A percentile compares a stretch with the other conserved stretches of the same genome.
Conservation (phyloP, 2,797 vertebrate genomes). For the Anabas testudineus region DNA sequence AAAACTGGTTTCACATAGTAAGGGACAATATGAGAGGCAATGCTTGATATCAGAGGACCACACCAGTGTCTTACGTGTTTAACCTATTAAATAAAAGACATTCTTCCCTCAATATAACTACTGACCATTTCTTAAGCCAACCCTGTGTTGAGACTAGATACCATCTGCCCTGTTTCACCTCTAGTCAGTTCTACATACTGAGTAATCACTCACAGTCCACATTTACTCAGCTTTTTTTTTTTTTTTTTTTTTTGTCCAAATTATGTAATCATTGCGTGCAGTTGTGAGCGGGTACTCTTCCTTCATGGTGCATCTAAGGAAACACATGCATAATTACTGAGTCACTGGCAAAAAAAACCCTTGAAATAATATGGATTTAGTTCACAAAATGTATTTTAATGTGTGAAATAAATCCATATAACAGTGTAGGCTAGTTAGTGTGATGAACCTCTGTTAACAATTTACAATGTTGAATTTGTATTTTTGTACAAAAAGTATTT, state of each 20-base stretch:
- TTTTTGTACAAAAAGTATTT: too few species aligned
- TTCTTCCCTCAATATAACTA: not conserved
- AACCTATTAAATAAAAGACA: not conserved
- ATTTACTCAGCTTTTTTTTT: constrained; percentile 22
- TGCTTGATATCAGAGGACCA: not conserved
- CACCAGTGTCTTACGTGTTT: not conserved
- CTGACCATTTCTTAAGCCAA: not conserved
- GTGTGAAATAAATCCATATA: too few species aligned
- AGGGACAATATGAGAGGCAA: too few species aligned
- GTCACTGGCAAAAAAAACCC: not conserved
- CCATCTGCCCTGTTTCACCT: not conserved
- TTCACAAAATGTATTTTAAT: too few species aligned
- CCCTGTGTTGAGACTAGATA: not conserved
- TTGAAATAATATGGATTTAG: too few species aligned
- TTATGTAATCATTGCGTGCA: constrained; percentile 56
- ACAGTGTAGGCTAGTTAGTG: too few species aligned
- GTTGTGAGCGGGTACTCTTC: constrained; percentile 25
- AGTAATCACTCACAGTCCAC: constrained; percentile 42
- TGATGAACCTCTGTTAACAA: too few species aligned
- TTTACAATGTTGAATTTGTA: too few species aligned
- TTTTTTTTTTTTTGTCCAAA: constrained; percentile 11
- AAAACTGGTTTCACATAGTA: not conserved
- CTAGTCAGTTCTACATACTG: not conserved
- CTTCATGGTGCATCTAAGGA: constrained; percentile 45
- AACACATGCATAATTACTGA: constrained; percentile 39